Percentiles rank a stretch among this genome's conserved stretches.
phyloP scores from a whole-genome alignment of 2,888 invertebrate species.

The Stenodema calcarata region DNA sequence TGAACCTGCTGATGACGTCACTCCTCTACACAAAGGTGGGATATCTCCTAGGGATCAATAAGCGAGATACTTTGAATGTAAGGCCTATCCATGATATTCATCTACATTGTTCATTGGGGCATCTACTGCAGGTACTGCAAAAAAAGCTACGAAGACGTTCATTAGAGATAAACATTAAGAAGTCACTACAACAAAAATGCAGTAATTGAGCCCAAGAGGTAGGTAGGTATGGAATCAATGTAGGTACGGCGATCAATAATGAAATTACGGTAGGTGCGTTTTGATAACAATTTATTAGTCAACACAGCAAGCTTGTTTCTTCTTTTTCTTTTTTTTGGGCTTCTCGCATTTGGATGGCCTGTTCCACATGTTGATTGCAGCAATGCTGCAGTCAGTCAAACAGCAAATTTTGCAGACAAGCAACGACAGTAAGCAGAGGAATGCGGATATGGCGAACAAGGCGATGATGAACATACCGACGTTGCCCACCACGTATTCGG shows the following conservation, averaged over 20 bases:
- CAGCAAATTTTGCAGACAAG: constrained; percentile 21
- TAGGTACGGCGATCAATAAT: neutral
- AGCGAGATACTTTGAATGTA: too few relatives aligned
- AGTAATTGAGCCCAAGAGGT: too few relatives aligned
- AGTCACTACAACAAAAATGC: too few relatives aligned
- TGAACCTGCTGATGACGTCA: too few relatives aligned
- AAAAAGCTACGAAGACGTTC: too few relatives aligned
- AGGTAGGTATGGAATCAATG: too few relatives aligned
- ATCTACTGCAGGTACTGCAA: too few relatives aligned
- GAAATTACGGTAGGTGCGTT: neutral
- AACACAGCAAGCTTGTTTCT: neutral
- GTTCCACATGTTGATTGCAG: neutral
- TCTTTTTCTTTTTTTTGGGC: neutral
- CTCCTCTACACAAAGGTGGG: too few relatives aligned
- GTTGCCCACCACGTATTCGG: constrained; percentile 15
- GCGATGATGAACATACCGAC: neutral
- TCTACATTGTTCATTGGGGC: too few relatives aligned
- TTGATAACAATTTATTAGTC: neutral
- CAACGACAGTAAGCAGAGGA: constrained; percentile 5
- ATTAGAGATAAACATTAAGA: too few relatives aligned
- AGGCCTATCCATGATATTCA: too few relatives aligned
- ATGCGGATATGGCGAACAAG: neutral
- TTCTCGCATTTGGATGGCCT: neutral
- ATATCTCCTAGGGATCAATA: too few relatives aligned
- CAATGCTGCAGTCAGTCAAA: constrained; percentile 12